Evolutionary conservation across 1,140 invertebrate species (phyloP).

Genomic region (Anastrepha ludens): DNA sequence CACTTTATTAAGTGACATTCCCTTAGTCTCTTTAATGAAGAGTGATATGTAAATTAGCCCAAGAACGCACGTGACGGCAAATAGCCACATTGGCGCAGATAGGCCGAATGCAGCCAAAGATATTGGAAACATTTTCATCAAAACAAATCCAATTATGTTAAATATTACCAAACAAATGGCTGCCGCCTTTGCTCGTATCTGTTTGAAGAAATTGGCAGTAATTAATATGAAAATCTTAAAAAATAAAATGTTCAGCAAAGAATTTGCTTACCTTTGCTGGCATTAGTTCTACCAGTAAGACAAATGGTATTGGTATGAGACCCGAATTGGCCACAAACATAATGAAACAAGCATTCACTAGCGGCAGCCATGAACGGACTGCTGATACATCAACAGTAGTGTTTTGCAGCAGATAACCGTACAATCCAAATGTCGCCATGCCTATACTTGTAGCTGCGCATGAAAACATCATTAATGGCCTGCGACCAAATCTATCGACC

Average conservation of each 20-base stretch:
- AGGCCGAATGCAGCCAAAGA: constrained; percentile 66
- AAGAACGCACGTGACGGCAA: constrained; percentile 60
- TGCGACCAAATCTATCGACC: constrained; percentile 68
- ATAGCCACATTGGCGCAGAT: constrained; percentile 68
- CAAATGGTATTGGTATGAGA: constrained; percentile 66
- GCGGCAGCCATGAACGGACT: constrained; percentile 65
- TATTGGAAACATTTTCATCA: constrained; percentile 66
- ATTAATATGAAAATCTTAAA: not conserved
- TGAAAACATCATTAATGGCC: constrained; percentile 64
- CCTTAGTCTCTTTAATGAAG: constrained; percentile 69
- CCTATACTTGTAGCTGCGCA: constrained; percentile 63
- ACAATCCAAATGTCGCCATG: constrained; percentile 62
- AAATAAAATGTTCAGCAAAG: not conserved
- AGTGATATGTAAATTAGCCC: constrained; percentile 65
- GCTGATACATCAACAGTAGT: constrained; percentile 60
- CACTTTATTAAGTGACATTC: constrained; percentile 58
- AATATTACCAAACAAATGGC: constrained; percentile 66
- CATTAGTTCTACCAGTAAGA: constrained; percentile 67
- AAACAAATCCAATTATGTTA: constrained; percentile 64
- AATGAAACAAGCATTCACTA: constrained; percentile 64
- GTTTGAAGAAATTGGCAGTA: not conserved
- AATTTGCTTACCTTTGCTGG: constrained; percentile 60
- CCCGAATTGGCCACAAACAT: constrained; percentile 68
- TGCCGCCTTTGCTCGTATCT: constrained; percentile 64
- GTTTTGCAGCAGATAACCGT: constrained; percentile 65